Conservation (phyloP, 2,888 invertebrate genomes). For the Oligia strigilis region DNA sequence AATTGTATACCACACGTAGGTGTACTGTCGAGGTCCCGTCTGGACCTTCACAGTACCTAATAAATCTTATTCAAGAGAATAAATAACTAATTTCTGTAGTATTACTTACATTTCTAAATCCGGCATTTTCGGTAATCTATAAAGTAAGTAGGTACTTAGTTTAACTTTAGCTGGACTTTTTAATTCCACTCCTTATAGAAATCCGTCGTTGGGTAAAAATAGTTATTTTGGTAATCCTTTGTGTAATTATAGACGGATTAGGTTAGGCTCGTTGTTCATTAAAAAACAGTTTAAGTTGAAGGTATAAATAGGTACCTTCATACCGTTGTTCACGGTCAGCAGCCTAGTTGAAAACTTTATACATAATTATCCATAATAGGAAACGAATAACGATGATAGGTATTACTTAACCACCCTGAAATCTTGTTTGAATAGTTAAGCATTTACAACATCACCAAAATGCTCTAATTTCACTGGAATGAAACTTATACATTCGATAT, state of each 20-base stretch:
- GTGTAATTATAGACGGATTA: background rate
- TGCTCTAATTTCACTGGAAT: background rate
- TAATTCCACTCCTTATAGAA: background rate
- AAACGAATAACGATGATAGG: background rate
- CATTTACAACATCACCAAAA: background rate
- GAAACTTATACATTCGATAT: background rate
- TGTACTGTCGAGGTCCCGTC: too few relatives aligned
- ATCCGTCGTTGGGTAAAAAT: background rate
- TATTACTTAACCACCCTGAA: background rate
- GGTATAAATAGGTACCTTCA: background rate
- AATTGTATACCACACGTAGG: too few relatives aligned
- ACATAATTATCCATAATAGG: background rate
- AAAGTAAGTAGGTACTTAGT: background rate
- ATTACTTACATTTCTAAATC: background rate
- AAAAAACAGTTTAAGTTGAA: background rate
- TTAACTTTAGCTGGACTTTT: slow-evolving; percentile 5
- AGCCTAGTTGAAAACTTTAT: too few relatives aligned
- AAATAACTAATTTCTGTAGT: slow-evolving; percentile 23
- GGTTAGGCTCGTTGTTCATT: too few relatives aligned
- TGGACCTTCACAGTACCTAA: slow-evolving; percentile 21
- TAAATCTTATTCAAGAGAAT: slow-evolving; percentile 29
- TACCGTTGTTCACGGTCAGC: background rate
- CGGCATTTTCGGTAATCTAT: background rate
- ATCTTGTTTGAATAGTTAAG: background rate
- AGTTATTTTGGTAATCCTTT: background rate